Percentiles rank a stretch among this genome's conserved stretches.
Conservation (phyloP, 2,113 vertebrate genomes). For the Butorides virescens region DNA sequence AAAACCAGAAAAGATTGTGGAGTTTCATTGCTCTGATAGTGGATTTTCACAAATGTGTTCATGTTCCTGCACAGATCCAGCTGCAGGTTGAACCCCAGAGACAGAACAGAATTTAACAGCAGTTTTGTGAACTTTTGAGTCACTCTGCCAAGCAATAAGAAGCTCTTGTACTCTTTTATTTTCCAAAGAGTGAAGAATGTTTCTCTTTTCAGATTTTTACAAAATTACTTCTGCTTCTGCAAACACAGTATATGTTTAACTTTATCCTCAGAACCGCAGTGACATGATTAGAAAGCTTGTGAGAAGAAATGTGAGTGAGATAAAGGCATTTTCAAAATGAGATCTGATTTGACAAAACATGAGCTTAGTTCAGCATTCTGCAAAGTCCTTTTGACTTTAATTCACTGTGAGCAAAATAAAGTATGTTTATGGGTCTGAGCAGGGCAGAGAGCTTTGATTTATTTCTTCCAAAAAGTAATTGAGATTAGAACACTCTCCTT, state of each 20-base stretch:
- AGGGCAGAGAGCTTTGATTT: conserved; percentile 32
- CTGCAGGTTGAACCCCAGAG: background rate
- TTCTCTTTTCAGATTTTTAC: background rate
- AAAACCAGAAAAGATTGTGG: background rate
- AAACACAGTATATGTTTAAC: background rate
- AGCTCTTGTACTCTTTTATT: background rate
- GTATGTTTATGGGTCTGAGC: conserved; percentile 20
- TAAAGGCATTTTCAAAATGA: conserved; percentile 19
- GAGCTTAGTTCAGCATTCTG: conserved; percentile 47
- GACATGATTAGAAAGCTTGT: background rate
- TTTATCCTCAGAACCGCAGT: background rate
- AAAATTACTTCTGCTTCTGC: background rate
- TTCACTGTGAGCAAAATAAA: conserved; percentile 45
- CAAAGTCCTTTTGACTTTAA: background rate
- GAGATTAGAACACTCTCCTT: conserved; percentile 40
- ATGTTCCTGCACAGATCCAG: background rate
- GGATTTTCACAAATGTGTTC: background rate
- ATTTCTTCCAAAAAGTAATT: conserved; percentile 27
- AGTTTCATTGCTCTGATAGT: background rate
- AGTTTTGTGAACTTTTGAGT: background rate
- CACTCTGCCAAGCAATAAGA: background rate
- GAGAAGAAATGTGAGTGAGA: background rate
- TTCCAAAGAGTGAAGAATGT: background rate
- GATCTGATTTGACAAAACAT: background rate
- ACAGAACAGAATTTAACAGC: background rate